These are phyloP conservation scores for Podarcis raffonei DNA, from an alignment of 2,113 vertebrate species.

Conservation along the genomic window DNA sequence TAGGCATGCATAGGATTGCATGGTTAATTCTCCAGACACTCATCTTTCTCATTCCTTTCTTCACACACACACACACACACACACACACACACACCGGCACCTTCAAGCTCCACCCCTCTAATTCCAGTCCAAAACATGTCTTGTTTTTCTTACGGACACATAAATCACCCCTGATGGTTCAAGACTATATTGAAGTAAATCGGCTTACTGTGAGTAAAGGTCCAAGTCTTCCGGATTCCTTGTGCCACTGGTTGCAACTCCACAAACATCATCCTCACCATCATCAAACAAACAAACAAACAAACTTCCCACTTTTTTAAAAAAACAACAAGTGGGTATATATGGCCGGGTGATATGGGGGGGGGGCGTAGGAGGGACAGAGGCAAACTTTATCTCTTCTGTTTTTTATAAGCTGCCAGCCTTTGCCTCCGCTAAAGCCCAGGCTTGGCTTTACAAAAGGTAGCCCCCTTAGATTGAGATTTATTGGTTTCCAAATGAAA, in stretches of 20 bases:
- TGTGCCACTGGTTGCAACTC: slow-evolving; percentile 60
- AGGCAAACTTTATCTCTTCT: slow-evolving; percentile 76
- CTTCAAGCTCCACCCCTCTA: slow-evolving; percentile 56
- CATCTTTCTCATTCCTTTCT: slow-evolving; percentile 41
- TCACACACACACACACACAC: slow-evolving; percentile 38
- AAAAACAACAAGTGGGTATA: neutral
- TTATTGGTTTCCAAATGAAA: slow-evolving; percentile 84
- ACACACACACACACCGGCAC: slow-evolving; percentile 46
- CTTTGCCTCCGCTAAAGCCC: slow-evolving; percentile 69
- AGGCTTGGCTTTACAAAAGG: slow-evolving; percentile 74
- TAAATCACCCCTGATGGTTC: slow-evolving; percentile 71
- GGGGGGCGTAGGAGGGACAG: slow-evolving; percentile 47
- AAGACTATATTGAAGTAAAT: slow-evolving; percentile 72
- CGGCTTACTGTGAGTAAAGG: slow-evolving; percentile 73
- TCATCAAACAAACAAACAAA: neutral
- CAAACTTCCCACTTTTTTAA: neutral
- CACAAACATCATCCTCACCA: slow-evolving; percentile 40
- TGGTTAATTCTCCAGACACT: too few species aligned
- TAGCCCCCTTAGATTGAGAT: slow-evolving; percentile 76
- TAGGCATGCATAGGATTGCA: neutral
- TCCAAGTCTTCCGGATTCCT: slow-evolving; percentile 65
- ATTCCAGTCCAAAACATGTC: slow-evolving; percentile 70
- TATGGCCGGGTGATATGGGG: slow-evolving; percentile 3
- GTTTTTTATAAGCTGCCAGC: slow-evolving; percentile 60
- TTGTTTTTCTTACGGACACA: slow-evolving; percentile 67